These are phyloP conservation scores for Ectropis grisescens DNA, from an alignment of 1,140 invertebrate genomes.

Conservation along the genomic window DNA sequence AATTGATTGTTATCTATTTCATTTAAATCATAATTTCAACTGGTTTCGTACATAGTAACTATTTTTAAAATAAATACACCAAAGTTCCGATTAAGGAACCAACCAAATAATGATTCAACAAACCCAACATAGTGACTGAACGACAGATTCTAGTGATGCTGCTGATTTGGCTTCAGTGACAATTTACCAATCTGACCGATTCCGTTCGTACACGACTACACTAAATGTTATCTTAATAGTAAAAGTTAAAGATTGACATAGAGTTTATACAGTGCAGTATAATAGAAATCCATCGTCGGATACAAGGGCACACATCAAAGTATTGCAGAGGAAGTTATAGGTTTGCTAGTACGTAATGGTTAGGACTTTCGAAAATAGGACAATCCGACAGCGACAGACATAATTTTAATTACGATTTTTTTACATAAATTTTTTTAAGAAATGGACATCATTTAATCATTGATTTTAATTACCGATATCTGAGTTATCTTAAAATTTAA, in stretches of 20 bases:
- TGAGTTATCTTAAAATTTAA: slow-evolving; percentile 11
- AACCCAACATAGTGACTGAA: too few species aligned
- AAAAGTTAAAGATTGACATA: slow-evolving; percentile 45
- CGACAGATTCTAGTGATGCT: too few species aligned
- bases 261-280: slow-evolving; percentile 35
- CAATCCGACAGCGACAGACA: slow-evolving; percentile 39
- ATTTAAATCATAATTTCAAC: too few species aligned
- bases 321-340: slow-evolving; percentile 10
- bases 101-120: too few species aligned
- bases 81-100: too few species aligned
- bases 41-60: too few species aligned
- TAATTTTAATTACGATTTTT: slow-evolving; percentile 24
- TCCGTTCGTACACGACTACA: slow-evolving; percentile 26
- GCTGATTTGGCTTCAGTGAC: too few species aligned
- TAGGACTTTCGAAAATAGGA: slow-evolving; percentile 30
- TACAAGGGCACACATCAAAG: slow-evolving; percentile 9
- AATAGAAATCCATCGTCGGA: slow-evolving; percentile 8
- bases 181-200: slow-evolving; percentile 26
- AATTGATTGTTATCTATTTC: too few species aligned
- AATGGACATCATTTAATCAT: slow-evolving; percentile 31
- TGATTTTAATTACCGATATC: slow-evolving; percentile 18
- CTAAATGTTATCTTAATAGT: slow-evolving; percentile 38
- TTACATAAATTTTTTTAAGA: slow-evolving; percentile 24
- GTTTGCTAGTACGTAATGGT: slow-evolving; percentile 26
- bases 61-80: too few species aligned